phyloP scores from a whole-genome alignment of 2,113 vertebrate species.

The Muscicapa adusta region DNA sequence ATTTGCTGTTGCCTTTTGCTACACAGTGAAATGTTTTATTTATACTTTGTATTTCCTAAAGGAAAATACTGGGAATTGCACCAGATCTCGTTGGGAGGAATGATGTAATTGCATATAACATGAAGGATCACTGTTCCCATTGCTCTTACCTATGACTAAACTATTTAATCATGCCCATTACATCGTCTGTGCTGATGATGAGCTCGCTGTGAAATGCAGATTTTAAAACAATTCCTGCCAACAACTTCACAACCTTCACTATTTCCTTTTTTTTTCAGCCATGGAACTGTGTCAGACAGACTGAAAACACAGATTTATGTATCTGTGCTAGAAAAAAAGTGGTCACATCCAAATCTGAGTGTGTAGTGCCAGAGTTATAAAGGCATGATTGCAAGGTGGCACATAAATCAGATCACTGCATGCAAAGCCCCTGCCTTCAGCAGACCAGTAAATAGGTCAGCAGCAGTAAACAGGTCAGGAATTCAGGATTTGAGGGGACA shows the following conservation, averaged over 20 bases:
- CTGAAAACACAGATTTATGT: neutral
- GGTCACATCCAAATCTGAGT: neutral
- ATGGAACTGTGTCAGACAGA: neutral
- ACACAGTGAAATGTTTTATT: neutral
- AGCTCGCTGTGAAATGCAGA: neutral
- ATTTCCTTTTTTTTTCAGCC: neutral
- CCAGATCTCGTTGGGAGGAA: neutral
- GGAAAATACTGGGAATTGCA: neutral
- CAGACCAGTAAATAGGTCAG: neutral
- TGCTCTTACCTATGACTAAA: neutral
- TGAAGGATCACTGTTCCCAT: neutral
- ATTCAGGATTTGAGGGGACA: neutral
- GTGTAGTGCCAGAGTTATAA: neutral
- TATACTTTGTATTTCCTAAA: neutral
- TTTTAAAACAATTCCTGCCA: neutral
- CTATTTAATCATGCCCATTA: neutral
- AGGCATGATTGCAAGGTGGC: neutral
- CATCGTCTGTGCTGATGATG: neutral
- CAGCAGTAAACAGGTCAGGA: neutral
- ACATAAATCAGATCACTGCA: neutral
- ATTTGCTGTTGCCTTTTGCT: neutral
- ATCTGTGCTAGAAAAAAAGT: neutral
- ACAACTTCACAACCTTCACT: neutral
- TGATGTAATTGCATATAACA: neutral
- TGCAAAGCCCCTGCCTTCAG: neutral